Evolutionary conservation across 2,888 invertebrate species (phyloP).

Genomic region (Trichopria drosophilae): DNA sequence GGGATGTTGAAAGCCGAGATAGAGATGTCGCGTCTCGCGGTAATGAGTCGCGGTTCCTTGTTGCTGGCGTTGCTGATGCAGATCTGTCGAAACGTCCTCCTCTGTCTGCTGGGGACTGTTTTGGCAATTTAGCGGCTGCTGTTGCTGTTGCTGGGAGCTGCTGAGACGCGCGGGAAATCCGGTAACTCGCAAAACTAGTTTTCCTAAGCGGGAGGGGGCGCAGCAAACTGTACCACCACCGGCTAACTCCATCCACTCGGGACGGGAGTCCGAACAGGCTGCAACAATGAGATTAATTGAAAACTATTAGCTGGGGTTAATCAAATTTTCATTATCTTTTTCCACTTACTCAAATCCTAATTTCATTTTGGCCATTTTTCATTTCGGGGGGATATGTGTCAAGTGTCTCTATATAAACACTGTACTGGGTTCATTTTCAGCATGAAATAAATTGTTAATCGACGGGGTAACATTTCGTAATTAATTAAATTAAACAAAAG

Average conservation of each 20-base stretch:
- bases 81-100: not conserved
- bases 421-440: no score
- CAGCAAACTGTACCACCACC: slow-evolving; percentile 53
- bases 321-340: no score
- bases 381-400: no score
- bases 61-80: slow-evolving; percentile 14
- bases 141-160: slow-evolving; percentile 18
- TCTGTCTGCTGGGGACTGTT: no score
- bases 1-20: slow-evolving; percentile 67
- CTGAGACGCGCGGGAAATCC: slow-evolving; percentile 53
- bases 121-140: slow-evolving; percentile 21
- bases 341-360: no score
- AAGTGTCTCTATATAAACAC: no score
- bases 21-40: slow-evolving; percentile 62
- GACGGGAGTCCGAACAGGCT: slow-evolving; percentile 51
- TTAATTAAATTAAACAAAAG: no score
- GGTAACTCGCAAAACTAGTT: slow-evolving; percentile 58
- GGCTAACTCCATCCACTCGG: slow-evolving; percentile 55
- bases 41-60: slow-evolving; percentile 40
- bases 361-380: no score
- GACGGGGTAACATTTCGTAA: no score
- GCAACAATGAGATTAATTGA: slow-evolving; percentile 23
- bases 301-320: slow-evolving; percentile 10
- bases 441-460: no score
- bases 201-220: slow-evolving; percentile 56